Base-by-base conservation (phyloP, 2,113 vertebrate genomes). In the Ariopsis seemanni region DNA sequence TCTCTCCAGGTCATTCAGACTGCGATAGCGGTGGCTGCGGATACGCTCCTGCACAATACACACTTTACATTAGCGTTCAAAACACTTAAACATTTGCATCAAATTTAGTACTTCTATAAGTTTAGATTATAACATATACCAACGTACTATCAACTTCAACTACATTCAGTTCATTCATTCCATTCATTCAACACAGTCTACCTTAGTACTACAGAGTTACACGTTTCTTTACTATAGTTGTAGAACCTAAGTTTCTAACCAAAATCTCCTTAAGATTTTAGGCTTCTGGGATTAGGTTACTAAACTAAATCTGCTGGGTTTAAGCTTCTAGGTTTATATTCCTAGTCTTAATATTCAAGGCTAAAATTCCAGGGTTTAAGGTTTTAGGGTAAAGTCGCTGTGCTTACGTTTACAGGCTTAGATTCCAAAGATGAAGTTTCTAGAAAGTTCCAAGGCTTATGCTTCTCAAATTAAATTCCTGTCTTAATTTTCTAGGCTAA, bases 11-110 rank as follows among this genome's bases (percentile, higher is more conserved):
- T 99, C 98, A 0, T 97, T 97, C 22, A 99, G 95, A 91, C 97
- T 97, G 83, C 98, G 97, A 93, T 99, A 99, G 81, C 99, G 99
- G 91, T 99, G 98, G 93, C 96, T 99, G 1, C 97, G 96, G 91
- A 99, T 99, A 12, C 98, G 95, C 83, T 99, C 98, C 97, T 99
- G 93, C 0, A 12, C 58, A 22, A 55, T 12, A 63, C 17, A 25
- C 0, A 22, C 65, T 18, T 52, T n/a, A 53, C 7, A 42, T 74
- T 7, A 71, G 53, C 52, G 42, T 74, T 74, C 67, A 71, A 71
- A 34, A 17, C 67, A 71, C 67, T 71, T 71, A 71, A 7, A 34
- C 27, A 17, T 34, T 74, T 74, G 3, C 10, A 1, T 74, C 34
- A 74, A 42, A 71, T 34, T 71, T 1, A 42, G 15, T 42, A 71